phyloP scores from a whole-genome alignment of 2,888 invertebrate genomes.

The Lasioglossum pauxillum region DNA sequence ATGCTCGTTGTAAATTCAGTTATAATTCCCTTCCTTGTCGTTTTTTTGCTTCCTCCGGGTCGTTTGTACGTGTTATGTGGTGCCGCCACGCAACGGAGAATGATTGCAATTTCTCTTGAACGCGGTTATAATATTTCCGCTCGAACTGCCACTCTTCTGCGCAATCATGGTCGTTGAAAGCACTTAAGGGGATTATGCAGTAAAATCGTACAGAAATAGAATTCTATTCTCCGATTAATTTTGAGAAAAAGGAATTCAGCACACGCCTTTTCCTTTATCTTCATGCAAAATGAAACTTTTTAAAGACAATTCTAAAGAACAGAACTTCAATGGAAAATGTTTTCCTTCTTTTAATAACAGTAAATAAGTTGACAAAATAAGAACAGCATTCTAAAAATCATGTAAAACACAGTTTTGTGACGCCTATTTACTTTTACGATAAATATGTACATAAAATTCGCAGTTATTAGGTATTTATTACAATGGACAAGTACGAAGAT shows the following conservation, averaged over 20 bases:
- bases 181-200: background rate
- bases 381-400: background rate
- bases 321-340: background rate
- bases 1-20: slow-evolving; percentile 46
- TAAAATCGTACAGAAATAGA: background rate
- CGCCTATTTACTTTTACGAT: background rate
- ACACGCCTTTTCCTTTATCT: background rate
- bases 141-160: background rate
- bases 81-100: slow-evolving; percentile 26
- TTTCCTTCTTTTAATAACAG: background rate
- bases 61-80: slow-evolving; percentile 22
- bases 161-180: slow-evolving; percentile 18
- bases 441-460: background rate
- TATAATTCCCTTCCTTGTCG: slow-evolving; percentile 17
- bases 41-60: background rate
- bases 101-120: slow-evolving; percentile 27
- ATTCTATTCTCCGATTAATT: background rate
- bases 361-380: background rate
- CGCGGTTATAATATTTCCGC: slow-evolving; percentile 13
- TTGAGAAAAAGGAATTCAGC: background rate
- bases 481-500: background rate
- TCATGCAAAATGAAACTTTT: too few species aligned
- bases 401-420: background rate
- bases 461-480: background rate
- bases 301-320: background rate